Percentiles rank a stretch among this genome's conserved stretches.
Evolutionary conservation across 1,140 invertebrate species (phyloP).

Genomic region (Drosophila seguyi): DNA sequence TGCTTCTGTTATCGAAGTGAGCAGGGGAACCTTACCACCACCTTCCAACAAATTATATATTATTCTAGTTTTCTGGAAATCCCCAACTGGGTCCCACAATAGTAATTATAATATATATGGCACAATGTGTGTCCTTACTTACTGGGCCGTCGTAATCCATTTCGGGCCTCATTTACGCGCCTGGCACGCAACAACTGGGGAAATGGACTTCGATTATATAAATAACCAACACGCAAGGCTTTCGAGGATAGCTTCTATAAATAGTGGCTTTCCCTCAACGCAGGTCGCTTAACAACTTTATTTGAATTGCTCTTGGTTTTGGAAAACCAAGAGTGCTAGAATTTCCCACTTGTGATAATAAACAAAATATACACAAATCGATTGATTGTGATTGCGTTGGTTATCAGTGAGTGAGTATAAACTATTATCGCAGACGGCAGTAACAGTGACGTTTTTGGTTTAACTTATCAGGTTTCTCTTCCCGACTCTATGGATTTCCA

Average conservation of each 20-base stretch:
- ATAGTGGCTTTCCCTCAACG: conserved; percentile 10
- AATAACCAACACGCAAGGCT: conserved; percentile 58
- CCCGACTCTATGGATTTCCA: background rate
- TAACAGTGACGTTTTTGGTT: conserved; percentile 16
- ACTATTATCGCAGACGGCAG: background rate
- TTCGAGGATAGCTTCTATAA: conserved; percentile 25
- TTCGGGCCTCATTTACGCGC: conserved; percentile 34
- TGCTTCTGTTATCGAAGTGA: conserved; percentile 5
- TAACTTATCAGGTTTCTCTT: conserved; percentile 13
- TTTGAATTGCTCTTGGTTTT: conserved; percentile 2
- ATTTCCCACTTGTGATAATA: conserved; percentile 31
- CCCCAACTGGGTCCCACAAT: conserved; percentile 23
- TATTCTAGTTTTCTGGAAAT: conserved; percentile 32
- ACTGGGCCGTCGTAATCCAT: conserved; percentile 32
- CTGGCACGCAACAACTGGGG: conserved; percentile 18
- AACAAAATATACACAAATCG: conserved; percentile 34
- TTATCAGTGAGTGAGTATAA: conserved; percentile 27
- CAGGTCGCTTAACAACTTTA: conserved; percentile 19
- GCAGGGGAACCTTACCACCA: background rate
- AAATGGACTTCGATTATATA: conserved; percentile 49
- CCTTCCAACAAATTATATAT: conserved; percentile 1
- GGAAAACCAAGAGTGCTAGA: conserved; percentile 29
- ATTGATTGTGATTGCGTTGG: conserved; percentile 29
- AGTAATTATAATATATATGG: conserved; percentile 25
- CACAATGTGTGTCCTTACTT: conserved; percentile 6